phyloP scores from a whole-genome alignment of 2,113 vertebrate species.

The Thalassoma bifasciatum region DNA sequence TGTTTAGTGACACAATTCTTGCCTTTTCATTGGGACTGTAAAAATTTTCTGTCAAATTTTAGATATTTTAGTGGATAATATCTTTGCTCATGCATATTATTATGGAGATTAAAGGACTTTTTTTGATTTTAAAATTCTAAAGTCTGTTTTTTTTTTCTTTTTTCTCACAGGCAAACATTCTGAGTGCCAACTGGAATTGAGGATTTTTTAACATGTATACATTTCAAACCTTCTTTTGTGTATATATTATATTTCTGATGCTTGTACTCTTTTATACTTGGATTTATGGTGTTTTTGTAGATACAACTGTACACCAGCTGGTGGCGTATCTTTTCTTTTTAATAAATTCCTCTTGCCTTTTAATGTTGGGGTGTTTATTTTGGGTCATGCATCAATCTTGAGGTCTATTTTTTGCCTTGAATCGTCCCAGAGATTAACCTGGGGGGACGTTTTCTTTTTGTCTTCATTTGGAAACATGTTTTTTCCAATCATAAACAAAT shows the following conservation, averaged over 20 bases:
- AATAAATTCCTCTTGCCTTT: conserved; percentile 44
- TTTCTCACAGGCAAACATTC: conserved; percentile 78
- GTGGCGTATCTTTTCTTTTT: conserved; percentile 43
- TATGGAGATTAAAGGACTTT: too few species aligned
- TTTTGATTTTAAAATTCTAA: neutral
- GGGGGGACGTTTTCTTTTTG: too few species aligned
- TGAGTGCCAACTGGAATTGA: conserved; percentile 80
- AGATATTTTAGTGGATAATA: too few species aligned
- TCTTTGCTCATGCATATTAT: too few species aligned
- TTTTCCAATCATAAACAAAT: neutral
- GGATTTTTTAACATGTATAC: neutral
- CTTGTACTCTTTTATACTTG: neutral
- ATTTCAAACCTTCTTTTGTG: neutral
- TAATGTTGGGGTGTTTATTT: conserved; percentile 40
- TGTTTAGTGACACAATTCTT: too few species aligned
- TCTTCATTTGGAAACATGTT: neutral
- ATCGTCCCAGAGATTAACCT: too few species aligned
- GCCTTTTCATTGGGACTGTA: too few species aligned
- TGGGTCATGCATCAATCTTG: conserved; percentile 1
- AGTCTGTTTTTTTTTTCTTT: neutral
- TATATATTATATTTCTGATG: conserved; percentile 8
- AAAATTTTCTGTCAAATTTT: too few species aligned
- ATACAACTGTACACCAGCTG: conserved; percentile 36
- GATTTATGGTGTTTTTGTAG: conserved; percentile 60
- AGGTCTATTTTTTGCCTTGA: neutral